Base-by-base conservation (phyloP, 1,140 invertebrate genomes). In the Hylaeus volcanicus region DNA sequence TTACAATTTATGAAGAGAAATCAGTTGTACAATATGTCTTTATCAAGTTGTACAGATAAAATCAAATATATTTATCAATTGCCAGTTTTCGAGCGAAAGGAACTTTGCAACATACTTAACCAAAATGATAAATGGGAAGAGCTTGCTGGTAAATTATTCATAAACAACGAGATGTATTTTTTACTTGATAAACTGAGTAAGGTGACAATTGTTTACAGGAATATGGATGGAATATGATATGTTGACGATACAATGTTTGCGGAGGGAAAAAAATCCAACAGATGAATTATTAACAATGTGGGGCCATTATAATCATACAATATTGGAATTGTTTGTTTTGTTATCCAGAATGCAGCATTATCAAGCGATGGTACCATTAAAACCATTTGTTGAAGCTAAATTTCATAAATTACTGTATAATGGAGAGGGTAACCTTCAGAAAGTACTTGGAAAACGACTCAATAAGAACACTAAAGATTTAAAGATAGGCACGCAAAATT, bases 271-370 rank as follows among this genome's bases (percentile, higher is more conserved):
- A 48, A 97, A 97, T 79, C 97, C 97, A 0, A 95, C 96, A 1
- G 95, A 96, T 86, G 94, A 96, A 86, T 93, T 98, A 5, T 92
- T 98, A 37, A 95, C 94, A 53, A 91, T 95, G 69, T 98, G 97
- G 97, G 96, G 96, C 6, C 95, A 96, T 84, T 94, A 96, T 74
- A 98, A 98, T 92, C 97, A 98, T 85, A 96, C 95, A 26, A 95
- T 97, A 2, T 91, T 95, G 65, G 96, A 97, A 91, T 91, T 98
- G 6, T 98, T 97, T 91, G 93, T 95, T 2, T 89, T 96, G 39
- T 93, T 97, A 4, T 96, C 92, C 41, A 92, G 92, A 86, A 97
- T 97, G 95, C 94, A 96, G 82, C 95, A 97, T 85, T 96, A 96
- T 87, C 94, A 96, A 84, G 96, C 96, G 3, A 96, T 98, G 95